A percentile compares a stretch with the other conserved stretches of the same genome.
phyloP scores from a whole-genome alignment of 2,888 invertebrate species.

The Congeria kusceri region DNA sequence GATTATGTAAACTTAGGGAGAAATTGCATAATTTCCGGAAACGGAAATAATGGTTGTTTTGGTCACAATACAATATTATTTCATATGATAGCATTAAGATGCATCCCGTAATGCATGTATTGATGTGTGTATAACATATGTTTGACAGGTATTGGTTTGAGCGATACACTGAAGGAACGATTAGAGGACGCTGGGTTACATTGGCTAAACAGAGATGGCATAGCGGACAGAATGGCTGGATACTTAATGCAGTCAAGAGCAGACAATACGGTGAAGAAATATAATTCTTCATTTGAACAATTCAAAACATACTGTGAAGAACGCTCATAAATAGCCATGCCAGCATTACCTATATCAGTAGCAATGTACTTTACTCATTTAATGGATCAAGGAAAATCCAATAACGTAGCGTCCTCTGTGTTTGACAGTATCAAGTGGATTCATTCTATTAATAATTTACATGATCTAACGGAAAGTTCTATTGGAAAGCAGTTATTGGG shows the following conservation, averaged over 20 bases:
- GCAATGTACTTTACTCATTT: conserved; percentile 34
- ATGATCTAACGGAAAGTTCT: conserved; percentile 49
- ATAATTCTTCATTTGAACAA: conserved; percentile 31
- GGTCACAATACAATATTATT: conserved; percentile 20
- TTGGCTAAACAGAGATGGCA: not conserved
- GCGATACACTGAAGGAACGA: too few species aligned
- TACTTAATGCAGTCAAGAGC: conserved; percentile 26
- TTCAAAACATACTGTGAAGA: conserved; percentile 26
- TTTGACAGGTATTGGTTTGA: conserved; percentile 1
- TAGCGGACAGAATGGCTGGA: conserved; percentile 26
- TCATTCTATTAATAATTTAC: conserved; percentile 26
- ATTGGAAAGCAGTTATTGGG: conserved; percentile 52
- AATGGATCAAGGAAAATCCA: conserved; percentile 20
- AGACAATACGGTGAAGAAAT: conserved; percentile 41
- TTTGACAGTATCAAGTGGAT: conserved; percentile 46
- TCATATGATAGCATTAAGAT: conserved; percentile 26
- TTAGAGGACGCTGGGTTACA: too few species aligned
- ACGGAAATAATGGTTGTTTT: too few species aligned
- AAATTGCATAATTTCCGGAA: too few species aligned
- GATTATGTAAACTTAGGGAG: not conserved
- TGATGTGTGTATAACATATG: conserved; percentile 12
- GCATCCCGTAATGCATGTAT: not conserved
- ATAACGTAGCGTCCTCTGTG: conserved; percentile 27
- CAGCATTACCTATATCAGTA: conserved; percentile 38
- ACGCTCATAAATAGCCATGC: not conserved